Conservation (phyloP, 2,888 invertebrate genomes). For the Campoplex nolae region DNA sequence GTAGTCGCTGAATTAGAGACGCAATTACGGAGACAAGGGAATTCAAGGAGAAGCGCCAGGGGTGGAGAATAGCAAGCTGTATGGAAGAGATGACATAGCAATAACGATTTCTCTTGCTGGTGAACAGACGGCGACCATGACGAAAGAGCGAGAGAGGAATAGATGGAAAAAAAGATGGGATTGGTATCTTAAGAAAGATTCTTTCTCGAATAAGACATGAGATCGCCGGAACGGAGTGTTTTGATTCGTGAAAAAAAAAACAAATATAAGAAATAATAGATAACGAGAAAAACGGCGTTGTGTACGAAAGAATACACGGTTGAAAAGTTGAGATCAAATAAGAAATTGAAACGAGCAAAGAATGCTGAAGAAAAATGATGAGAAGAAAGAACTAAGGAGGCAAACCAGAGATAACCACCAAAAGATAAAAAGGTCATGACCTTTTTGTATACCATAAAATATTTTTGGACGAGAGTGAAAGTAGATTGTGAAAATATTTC, state of each 20-base stretch:
- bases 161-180: slow-evolving; percentile 25
- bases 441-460: slow-evolving; percentile 10
- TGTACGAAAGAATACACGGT: neutral
- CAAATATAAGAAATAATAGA: neutral
- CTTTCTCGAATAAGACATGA: neutral
- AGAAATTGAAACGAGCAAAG: neutral
- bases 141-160: slow-evolving; percentile 4
- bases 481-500: slow-evolving; percentile 24
- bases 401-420: neutral
- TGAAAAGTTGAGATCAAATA: slow-evolving; percentile 1
- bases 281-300: neutral
- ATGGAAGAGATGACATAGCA: neutral
- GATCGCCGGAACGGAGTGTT: slow-evolving; percentile 5
- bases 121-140: neutral
- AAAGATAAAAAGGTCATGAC: slow-evolving; percentile 7
- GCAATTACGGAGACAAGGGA: slow-evolving; percentile 47
- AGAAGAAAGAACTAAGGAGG: neutral
- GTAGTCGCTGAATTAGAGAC: slow-evolving; percentile 37
- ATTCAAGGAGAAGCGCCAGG: slow-evolving; percentile 9
- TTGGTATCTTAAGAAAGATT: slow-evolving; percentile 39
- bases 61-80: neutral
- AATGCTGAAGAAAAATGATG: neutral
- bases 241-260: neutral
- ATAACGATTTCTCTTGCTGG: neutral
- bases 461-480: slow-evolving; percentile 12